Conservation (phyloP, 37 sponge, comb jelly and placozoan genomes). For the Agelas oroides region DNA sequence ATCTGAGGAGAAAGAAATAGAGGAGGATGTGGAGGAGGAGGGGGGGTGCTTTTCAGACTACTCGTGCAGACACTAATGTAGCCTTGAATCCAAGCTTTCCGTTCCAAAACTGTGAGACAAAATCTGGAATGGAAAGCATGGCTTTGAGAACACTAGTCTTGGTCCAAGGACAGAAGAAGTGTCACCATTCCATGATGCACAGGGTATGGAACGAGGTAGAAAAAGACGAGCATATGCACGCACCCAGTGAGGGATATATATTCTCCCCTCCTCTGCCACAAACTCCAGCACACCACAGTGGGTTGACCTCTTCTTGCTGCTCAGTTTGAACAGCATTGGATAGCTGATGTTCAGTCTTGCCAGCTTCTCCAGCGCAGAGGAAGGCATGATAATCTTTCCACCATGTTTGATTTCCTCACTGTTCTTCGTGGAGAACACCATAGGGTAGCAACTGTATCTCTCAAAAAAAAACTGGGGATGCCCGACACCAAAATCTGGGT, state of each 20-base stretch:
- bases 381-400: constrained; percentile 97
- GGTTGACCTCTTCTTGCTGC: constrained; percentile 42
- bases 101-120: too few species aligned
- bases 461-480: constrained; percentile 48
- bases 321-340: constrained; percentile 96
- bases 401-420: constrained; percentile 85
- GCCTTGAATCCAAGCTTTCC: too few species aligned
- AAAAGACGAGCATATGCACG: constrained; percentile 7
- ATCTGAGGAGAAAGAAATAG: constrained; percentile 60
- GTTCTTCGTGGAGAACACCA: constrained; percentile 69
- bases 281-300: constrained; percentile 99
- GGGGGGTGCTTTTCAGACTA: too few species aligned
- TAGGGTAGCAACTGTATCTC: constrained; percentile 75
- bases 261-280: constrained; percentile 94
- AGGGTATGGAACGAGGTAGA: too few species aligned
- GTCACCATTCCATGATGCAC: too few species aligned
- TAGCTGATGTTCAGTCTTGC: constrained; percentile 76
- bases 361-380: constrained; percentile 93
- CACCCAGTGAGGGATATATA: constrained; percentile 97
- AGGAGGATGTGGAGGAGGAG: too few species aligned
- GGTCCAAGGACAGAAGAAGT: too few species aligned
- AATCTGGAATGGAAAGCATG: too few species aligned
- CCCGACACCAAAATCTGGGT: background rate
- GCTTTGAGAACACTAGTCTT: too few species aligned
- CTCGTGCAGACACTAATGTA: too few species aligned